A percentile compares a stretch with the other conserved stretches of the same genome.
Conservation (phyloP, 2,888 invertebrate species). For the Cryptus viduatorius region DNA sequence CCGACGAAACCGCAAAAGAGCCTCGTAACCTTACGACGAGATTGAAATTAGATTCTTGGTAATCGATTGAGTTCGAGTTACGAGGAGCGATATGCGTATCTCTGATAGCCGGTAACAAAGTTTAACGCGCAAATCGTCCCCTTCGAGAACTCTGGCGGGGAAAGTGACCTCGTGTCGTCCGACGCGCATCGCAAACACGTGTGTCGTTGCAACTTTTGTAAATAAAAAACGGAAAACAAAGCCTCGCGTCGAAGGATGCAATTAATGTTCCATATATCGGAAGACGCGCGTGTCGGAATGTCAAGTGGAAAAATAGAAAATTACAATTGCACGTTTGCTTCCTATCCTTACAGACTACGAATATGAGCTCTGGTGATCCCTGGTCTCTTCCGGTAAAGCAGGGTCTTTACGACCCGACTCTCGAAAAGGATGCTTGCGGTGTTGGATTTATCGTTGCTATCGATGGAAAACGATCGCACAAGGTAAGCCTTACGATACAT, state of each 20-base stretch:
- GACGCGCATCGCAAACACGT: too few species aligned
- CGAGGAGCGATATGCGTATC: background rate
- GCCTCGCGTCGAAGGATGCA: too few species aligned
- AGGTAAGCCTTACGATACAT: slow-evolving; percentile 89
- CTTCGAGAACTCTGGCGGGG: too few species aligned
- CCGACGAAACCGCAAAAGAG: slow-evolving; percentile 21
- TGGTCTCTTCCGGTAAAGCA: slow-evolving; percentile 94
- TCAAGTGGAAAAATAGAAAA: too few species aligned
- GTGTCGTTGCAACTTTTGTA: too few species aligned
- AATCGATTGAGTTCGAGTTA: slow-evolving; percentile 24
- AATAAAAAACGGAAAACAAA: too few species aligned
- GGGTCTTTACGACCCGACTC: slow-evolving; percentile 98
- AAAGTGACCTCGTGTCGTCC: too few species aligned
- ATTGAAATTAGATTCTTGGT: slow-evolving; percentile 47
- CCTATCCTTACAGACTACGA: slow-evolving; percentile 78
- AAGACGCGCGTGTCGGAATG: too few species aligned
- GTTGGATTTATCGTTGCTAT: slow-evolving; percentile 99
- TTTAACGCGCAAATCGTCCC: slow-evolving; percentile 10
- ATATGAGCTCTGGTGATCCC: slow-evolving; percentile 87
- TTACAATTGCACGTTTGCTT: too few species aligned
- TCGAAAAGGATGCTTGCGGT: slow-evolving; percentile 99
- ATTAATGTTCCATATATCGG: too few species aligned
- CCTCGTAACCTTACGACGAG: slow-evolving; percentile 24
- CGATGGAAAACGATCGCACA: slow-evolving; percentile 96
- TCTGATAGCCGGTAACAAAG: background rate